Base-by-base conservation (phyloP, 2,797 vertebrate genomes). In the Melanotaenia pygmaea region DNA sequence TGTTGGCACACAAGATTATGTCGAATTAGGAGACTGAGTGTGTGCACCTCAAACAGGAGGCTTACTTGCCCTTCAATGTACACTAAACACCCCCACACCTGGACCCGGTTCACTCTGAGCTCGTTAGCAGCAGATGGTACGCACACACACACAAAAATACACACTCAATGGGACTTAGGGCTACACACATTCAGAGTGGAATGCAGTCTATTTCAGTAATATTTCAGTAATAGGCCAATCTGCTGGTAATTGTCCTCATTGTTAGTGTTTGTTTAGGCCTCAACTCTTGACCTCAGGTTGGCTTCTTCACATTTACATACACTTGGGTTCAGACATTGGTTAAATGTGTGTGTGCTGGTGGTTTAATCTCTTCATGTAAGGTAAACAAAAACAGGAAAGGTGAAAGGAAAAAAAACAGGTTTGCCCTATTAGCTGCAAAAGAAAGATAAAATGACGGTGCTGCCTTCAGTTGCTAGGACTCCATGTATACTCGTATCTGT, bases 101-200 rank as follows among this genome's bases (percentile, higher is more conserved):
- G 88, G 81, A 86, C 81, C 81, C 77, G 2, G 79, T 79, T 79
- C 81, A 77, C 88, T 87, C 77, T 11, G 67, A 87, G 87, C 92
- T 93, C 87, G 88, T 93, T 93, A 93, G 89, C 79, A 86, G 88
- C 92, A 91, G 93, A 93, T 91, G 92, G 82, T 38, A 38, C 74
- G 58, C 75, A 67, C 65, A 74, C 77, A 45, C 51, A 66, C 50
- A 43, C 40, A 40, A 64, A 53, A 53, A 37, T 58, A 66, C 70
- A 50, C 64, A 32, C 18, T 64, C 51, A 37, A 5, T 0, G 28
- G 30, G 83, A 86, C 74, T 80, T 85, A 73, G 78, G 89, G 89
- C 86, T 87, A 89, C 81, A 77, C 81, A 88, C 85, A 80, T 76
- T 76, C 82, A 78, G 77, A 75, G 77, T 72, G 91, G 88, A 90